Percentiles rank a stretch among this genome's conserved stretches.
These are phyloP conservation scores for Rhizoglyphus robini DNA, from an alignment of 1,140 invertebrate genomes.

Conservation along the genomic window DNA sequence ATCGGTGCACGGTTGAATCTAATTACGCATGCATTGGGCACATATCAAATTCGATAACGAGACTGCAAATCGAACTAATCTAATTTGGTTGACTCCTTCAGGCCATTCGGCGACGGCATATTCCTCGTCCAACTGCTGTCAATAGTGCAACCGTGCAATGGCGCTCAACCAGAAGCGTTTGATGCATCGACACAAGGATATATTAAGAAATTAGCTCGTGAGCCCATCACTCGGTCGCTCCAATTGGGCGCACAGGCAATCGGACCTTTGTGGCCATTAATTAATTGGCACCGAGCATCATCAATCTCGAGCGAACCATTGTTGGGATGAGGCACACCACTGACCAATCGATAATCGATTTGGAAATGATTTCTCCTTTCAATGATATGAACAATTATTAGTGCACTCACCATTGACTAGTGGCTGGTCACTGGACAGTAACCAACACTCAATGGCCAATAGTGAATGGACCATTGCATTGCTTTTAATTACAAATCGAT, in stretches of 20 bases:
- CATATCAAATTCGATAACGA: constrained; percentile 13
- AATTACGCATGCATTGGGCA: constrained; percentile 11
- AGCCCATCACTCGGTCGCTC: background rate
- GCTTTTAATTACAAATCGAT: constrained; percentile 4
- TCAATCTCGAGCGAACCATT: constrained; percentile 1
- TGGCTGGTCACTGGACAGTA: too few species aligned
- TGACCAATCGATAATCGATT: constrained; percentile 14
- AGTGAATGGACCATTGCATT: too few species aligned
- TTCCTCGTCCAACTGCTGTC: background rate
- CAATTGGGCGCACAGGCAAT: constrained; percentile 3
- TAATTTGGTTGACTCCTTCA: constrained; percentile 1
- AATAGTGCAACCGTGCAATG: background rate
- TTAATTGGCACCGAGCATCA: constrained; percentile 13
- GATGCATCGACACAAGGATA: background rate
- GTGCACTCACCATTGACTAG: too few species aligned
- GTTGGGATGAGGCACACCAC: background rate
- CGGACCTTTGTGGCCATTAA: constrained; percentile 8
- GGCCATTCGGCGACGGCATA: background rate
- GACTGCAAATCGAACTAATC: constrained; percentile 6
- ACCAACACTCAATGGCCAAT: too few species aligned
- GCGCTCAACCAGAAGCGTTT: background rate
- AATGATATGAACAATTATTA: background rate
- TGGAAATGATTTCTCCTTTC: constrained; percentile 10
- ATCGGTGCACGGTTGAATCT: background rate
- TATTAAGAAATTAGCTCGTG: constrained; percentile 14